phyloP scores from a whole-genome alignment of 92 coral and sea anemone species.

The Palythoa grandis region DNA sequence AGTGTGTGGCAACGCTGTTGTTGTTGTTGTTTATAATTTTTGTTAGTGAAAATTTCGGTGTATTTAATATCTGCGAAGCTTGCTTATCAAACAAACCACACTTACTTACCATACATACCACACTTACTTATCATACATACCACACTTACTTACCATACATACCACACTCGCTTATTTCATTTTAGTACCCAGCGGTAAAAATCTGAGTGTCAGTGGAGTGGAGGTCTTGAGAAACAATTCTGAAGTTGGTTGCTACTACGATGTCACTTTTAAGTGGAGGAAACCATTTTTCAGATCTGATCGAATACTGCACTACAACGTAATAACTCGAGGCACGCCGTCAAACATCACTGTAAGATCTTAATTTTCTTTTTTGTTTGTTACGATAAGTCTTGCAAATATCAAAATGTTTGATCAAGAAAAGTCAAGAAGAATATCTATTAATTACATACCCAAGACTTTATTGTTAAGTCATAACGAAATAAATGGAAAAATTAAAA shows the following conservation, averaged over 20 bases:
- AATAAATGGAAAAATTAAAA: too few relatives aligned
- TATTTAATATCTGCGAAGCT: too few relatives aligned
- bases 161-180: neutral
- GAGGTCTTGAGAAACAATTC: slow-evolving; percentile 14
- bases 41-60: too few relatives aligned
- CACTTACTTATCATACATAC: too few relatives aligned
- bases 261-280: slow-evolving; percentile 26
- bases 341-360: slow-evolving; percentile 5
- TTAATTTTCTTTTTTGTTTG: neutral
- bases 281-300: slow-evolving; percentile 14
- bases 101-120: too few relatives aligned
- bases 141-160: too few relatives aligned
- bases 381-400: neutral
- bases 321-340: neutral
- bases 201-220: neutral
- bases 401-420: neutral
- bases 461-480: too few relatives aligned
- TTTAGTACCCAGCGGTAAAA: neutral
- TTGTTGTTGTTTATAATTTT: too few relatives aligned
- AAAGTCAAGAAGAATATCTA: neutral
- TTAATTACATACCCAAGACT: neutral
- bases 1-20: too few relatives aligned
- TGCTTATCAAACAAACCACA: too few relatives aligned
- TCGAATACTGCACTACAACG: slow-evolving; percentile 23
- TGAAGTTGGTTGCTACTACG: slow-evolving; percentile 8